Percentiles rank a stretch among this genome's conserved stretches.
phyloP scores from a whole-genome alignment of 2,797 vertebrate genomes.

The Betta splendens region DNA sequence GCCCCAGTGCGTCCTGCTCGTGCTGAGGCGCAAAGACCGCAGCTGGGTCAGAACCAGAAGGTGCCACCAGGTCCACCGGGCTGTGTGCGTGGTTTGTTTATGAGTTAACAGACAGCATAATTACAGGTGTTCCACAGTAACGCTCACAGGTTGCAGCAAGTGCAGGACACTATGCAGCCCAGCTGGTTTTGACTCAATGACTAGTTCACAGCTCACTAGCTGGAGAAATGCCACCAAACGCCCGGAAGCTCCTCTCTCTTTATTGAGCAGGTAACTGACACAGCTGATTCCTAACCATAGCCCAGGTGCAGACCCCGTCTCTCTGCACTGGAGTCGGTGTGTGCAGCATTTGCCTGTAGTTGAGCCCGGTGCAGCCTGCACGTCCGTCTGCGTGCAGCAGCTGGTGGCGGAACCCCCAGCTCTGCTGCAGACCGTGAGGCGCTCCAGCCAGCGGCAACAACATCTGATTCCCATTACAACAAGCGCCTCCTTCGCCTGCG shows the following conservation, averaged over 20 bases:
- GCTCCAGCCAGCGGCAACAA: slow-evolving; percentile 47
- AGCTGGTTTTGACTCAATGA: slow-evolving; percentile 57
- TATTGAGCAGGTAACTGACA: too few relatives aligned
- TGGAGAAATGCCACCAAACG: not conserved
- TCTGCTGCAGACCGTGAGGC: slow-evolving; percentile 5
- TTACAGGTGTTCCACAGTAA: not conserved
- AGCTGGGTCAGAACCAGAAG: not conserved
- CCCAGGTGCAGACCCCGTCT: too few relatives aligned
- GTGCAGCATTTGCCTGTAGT: too few relatives aligned
- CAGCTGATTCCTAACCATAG: too few relatives aligned
- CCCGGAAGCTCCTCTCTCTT: too few relatives aligned
- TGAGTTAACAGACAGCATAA: not conserved
- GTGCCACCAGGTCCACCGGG: not conserved
- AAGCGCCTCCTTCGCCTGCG: slow-evolving; percentile 52
- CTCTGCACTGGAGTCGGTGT: too few relatives aligned
- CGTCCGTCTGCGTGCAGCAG: slow-evolving; percentile 2
- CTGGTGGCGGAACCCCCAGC: slow-evolving; percentile 1
- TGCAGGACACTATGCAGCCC: slow-evolving; percentile 43
- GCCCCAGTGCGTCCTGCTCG: slow-evolving; percentile 4
- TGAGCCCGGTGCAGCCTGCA: slow-evolving; percentile 3
- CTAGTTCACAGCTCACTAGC: not conserved
- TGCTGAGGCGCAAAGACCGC: not conserved
- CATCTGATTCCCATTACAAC: slow-evolving; percentile 78
- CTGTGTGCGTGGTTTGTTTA: slow-evolving; percentile 6
- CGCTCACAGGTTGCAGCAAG: slow-evolving; percentile 53